Evolutionary conservation across 2,888 invertebrate species (phyloP).

Genomic region (Dendrolimus pini): DNA sequence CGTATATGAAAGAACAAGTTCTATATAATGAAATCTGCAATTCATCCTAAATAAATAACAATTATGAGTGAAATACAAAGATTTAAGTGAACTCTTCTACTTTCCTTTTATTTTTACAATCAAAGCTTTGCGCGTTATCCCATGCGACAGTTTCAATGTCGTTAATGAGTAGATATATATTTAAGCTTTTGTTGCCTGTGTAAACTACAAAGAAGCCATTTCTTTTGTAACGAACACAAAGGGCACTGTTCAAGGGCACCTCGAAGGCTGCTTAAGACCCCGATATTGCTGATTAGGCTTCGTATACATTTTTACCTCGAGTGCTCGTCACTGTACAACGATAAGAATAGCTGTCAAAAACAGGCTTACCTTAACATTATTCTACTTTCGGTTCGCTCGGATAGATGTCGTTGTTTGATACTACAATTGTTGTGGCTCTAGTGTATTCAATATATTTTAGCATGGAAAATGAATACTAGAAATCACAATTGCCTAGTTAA

Average conservation of each 20-base stretch:
- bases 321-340: conserved; percentile 4
- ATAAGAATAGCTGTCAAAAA: background rate
- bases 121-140: background rate
- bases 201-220: conserved; percentile 45
- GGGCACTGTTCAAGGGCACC: conserved; percentile 51
- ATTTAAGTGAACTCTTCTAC: too few relatives aligned
- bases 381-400: conserved; percentile 13
- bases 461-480: too few relatives aligned
- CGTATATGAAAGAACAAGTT: too few relatives aligned
- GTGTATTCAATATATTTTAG: too few relatives aligned
- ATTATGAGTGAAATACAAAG: too few relatives aligned
- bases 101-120: background rate
- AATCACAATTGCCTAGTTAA: too few relatives aligned
- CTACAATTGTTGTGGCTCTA: background rate
- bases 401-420: conserved; percentile 20
- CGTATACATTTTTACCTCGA: conserved; percentile 22
- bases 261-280: conserved; percentile 41
- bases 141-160: background rate
- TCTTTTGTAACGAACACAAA: conserved; percentile 52
- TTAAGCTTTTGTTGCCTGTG: conserved; percentile 19
- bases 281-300: conserved; percentile 53
- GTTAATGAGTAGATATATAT: background rate
- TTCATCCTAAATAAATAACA: too few relatives aligned
- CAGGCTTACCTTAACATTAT: background rate
- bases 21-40: too few relatives aligned